Evolutionary conservation across 2,797 vertebrate genomes (phyloP), one percentile per base, ranked within the genome.

Genomic region (Poecile montanus): DNA sequence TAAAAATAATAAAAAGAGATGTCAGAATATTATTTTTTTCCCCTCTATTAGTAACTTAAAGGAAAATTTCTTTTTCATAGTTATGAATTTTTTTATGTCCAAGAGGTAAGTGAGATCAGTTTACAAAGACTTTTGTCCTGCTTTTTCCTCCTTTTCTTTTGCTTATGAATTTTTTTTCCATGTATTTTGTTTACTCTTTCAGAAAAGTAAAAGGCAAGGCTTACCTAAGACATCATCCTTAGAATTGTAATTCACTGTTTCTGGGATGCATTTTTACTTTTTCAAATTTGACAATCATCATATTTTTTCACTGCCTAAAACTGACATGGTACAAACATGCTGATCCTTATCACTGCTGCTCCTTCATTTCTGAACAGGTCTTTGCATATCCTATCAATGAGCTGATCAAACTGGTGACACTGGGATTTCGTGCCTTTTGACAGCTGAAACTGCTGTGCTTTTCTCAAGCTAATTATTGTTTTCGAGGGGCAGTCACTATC

Each of bases 401-500:
- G 82, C 66, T 86, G 91, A 96, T 94, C 92, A 96, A 93, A 92
- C 65, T 70, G 74, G 80, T 91, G 79, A 90, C 77, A 94, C 76
- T 89, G 70, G 93, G 91, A 94, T 96, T 97, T 97, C 9, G 74
- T 94, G 94, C 65, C 89, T 96, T 94, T 93, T 97, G 95, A 96
- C 93, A 94, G 95, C 93, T 95, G 73, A 95, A 94, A 94, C 81
- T 89, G 80, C 85, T 88, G 68, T 89, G 76, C 74, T 88, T 96
- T 96, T 96, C 82, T 93, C 53, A 58, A 96, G 85, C 84, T 97
- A 96, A 97, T 97, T 97, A 97, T 94, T 98, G 92, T 97, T 97
- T 98, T 97, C 83, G 63, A 96, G 89, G 83, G 84, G 56, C 82
- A 95, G 89, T 95, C 90, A 88, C 87, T 94, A 87, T 94, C 91